Conservation (phyloP, 2,888 invertebrate species). For the Gandaritis pyraliata region DNA sequence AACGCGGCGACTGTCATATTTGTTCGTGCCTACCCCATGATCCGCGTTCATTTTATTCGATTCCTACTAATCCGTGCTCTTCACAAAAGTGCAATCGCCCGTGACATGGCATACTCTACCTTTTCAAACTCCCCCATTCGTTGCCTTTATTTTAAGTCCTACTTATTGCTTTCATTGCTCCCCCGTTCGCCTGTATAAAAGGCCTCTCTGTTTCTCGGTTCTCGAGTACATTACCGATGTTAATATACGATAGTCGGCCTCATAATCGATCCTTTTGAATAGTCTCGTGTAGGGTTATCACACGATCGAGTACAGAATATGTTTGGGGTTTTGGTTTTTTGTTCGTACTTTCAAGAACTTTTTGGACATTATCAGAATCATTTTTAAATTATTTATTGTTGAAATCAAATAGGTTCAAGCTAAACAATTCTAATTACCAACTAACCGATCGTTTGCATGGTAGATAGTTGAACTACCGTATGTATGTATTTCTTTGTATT, state of each 20-base stretch:
- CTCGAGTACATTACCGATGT: slow-evolving; percentile 73
- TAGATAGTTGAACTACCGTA: too few species aligned
- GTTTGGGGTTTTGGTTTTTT: neutral
- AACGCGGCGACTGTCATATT: too few species aligned
- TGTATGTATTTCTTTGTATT: too few species aligned
- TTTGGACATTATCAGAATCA: neutral
- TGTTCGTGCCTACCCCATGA: too few species aligned
- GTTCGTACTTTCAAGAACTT: too few species aligned
- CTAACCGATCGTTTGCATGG: too few species aligned
- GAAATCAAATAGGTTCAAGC: too few species aligned
- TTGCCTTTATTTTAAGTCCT: slow-evolving; percentile 60
- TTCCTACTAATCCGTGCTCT: slow-evolving; percentile 43
- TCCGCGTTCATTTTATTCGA: slow-evolving; percentile 42
- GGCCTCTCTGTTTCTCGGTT: slow-evolving; percentile 59
- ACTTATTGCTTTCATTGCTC: slow-evolving; percentile 59
- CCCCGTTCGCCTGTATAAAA: slow-evolving; percentile 62
- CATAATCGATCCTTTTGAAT: slow-evolving; percentile 68
- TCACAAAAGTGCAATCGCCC: slow-evolving; percentile 43
- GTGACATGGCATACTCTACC: slow-evolving; percentile 40
- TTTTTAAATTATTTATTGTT: too few species aligned
- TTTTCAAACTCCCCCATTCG: slow-evolving; percentile 41
- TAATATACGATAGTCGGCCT: slow-evolving; percentile 72
- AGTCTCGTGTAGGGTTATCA: slow-evolving; percentile 43
- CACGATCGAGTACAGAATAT: neutral
- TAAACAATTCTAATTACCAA: too few species aligned